phyloP scores from a whole-genome alignment of 2,888 invertebrate species.

The Tipula lateralis region DNA sequence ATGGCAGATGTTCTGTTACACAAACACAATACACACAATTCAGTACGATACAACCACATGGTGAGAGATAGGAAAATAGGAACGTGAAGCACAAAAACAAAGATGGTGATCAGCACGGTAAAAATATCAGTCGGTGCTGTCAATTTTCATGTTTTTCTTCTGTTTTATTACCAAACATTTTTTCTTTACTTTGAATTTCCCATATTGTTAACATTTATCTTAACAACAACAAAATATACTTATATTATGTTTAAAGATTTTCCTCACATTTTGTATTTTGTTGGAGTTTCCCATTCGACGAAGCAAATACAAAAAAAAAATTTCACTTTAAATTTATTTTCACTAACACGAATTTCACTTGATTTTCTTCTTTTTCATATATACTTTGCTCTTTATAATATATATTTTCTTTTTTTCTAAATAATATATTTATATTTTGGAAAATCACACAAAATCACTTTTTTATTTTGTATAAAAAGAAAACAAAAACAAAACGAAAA shows the following conservation, averaged over 20 bases:
- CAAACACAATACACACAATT: not conserved
- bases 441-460: slow-evolving; percentile 5
- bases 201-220: not conserved
- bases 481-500: not conserved
- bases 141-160: not conserved
- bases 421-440: not conserved
- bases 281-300: not conserved
- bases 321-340: slow-evolving; percentile 6
- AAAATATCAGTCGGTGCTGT: not conserved
- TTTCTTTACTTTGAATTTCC: not conserved
- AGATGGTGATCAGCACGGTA: slow-evolving; percentile 7
- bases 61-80: slow-evolving; percentile 12
- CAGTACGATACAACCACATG: not conserved
- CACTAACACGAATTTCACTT: slow-evolving; percentile 1
- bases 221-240: not conserved
- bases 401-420: not conserved
- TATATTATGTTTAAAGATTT: not conserved
- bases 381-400: not conserved
- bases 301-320: not conserved
- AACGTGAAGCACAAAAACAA: not conserved
- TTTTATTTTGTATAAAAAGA: not conserved
- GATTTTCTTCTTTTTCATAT: not conserved
- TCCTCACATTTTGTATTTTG: not conserved
- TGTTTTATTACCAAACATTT: slow-evolving; percentile 19
- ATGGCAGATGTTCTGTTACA: not conserved